Percentiles rank a stretch among this genome's conserved stretches.
Evolutionary conservation across 35 echinoderm and acorn worm species (phyloP).

Genomic region (Anneissia japonica): DNA sequence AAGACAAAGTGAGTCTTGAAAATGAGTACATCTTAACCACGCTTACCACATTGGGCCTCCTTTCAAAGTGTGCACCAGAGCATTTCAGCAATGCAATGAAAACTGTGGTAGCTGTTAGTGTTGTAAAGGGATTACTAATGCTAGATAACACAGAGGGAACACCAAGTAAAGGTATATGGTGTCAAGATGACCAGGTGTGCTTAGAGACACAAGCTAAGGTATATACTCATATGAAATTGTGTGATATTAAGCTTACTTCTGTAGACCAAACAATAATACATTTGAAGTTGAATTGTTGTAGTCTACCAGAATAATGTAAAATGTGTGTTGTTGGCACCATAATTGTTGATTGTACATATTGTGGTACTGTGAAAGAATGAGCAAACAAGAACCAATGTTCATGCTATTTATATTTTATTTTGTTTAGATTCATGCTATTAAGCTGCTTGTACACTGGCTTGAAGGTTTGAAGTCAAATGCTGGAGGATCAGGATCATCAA

Average conservation of each 20-base stretch:
- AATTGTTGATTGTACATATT: neutral
- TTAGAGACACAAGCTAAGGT: conserved; percentile 88
- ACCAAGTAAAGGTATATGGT: conserved; percentile 81
- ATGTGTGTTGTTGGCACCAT: no score
- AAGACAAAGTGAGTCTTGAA: conserved; percentile 59
- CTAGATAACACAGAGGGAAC: conserved; percentile 66
- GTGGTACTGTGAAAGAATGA: neutral
- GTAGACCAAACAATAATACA: no score
- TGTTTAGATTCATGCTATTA: conserved; percentile 69
- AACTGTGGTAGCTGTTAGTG: conserved; percentile 57
- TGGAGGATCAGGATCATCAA: conserved; percentile 72
- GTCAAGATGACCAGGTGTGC: conserved; percentile 63
- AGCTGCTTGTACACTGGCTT: conserved; percentile 87
- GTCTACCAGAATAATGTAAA: no score
- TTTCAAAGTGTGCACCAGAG: conserved; percentile 58
- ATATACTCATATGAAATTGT: no score
- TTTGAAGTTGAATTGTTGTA: no score
- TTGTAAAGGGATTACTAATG: conserved; percentile 97
- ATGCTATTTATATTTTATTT: neutral
- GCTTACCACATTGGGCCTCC: conserved; percentile 58
- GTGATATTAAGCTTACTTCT: no score
- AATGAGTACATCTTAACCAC: conserved; percentile 71
- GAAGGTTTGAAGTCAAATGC: conserved; percentile 63
- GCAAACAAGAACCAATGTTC: no score
- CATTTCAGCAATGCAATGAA: conserved; percentile 77